Percentiles rank a stretch among this genome's conserved stretches.
Evolutionary conservation across 2,797 vertebrate genomes (phyloP).

Genomic region (Thaleichthys pacificus): DNA sequence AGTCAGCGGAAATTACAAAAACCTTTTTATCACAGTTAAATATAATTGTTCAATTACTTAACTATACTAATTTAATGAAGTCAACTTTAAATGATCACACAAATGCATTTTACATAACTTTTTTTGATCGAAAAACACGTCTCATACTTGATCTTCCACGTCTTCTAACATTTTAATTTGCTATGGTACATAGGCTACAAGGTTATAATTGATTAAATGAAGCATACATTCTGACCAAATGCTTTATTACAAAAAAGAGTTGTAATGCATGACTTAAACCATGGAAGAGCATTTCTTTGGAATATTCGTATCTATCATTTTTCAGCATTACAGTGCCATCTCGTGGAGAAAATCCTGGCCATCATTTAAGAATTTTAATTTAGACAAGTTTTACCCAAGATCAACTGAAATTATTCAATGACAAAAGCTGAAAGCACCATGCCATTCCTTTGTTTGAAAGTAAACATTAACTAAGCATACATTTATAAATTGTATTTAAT

Average conservation of each 20-base stretch:
- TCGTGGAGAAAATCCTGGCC: slow-evolving; percentile 31
- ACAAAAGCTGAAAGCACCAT: neutral
- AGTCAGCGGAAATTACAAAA: no score
- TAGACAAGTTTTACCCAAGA: no score
- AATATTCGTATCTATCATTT: neutral
- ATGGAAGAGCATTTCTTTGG: neutral
- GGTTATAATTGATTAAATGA: neutral
- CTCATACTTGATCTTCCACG: no score
- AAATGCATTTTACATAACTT: no score
- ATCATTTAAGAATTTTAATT: no score
- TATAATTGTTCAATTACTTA: no score
- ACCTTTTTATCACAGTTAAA: no score
- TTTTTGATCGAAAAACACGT: no score
- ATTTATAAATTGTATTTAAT: no score
- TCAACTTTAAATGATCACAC: no score
- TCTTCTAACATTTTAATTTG: neutral
- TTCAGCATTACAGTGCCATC: slow-evolving; percentile 28
- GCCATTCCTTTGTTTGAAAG: neutral
- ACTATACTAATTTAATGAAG: no score
- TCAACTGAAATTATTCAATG: neutral
- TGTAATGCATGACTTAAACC: neutral
- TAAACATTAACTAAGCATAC: neutral
- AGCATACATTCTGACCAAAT: neutral
- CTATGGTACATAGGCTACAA: neutral
- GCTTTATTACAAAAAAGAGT: no score